Conservation (phyloP, 2,888 invertebrate genomes). For the Gasteruption jaculator region DNA sequence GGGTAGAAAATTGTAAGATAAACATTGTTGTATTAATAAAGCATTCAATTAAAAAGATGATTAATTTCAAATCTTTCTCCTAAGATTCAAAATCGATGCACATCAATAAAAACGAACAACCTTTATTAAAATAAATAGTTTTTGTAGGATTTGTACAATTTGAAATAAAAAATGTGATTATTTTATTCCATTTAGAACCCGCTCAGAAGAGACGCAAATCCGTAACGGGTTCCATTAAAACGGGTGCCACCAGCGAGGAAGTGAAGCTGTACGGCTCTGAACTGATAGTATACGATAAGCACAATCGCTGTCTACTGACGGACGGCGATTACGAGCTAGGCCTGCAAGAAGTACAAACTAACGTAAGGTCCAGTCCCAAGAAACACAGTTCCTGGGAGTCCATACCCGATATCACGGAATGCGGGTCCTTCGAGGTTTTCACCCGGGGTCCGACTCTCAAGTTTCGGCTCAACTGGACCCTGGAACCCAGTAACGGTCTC, state of each 20-base stretch:
- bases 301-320: slow-evolving; percentile 78
- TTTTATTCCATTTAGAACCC: slow-evolving; percentile 56
- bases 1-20: slow-evolving; percentile 1
- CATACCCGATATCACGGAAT: slow-evolving; percentile 57
- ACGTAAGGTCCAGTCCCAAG: slow-evolving; percentile 57
- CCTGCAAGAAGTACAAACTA: slow-evolving; percentile 66
- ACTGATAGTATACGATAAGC: slow-evolving; percentile 84
- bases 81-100: too few relatives aligned
- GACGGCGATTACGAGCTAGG: slow-evolving; percentile 90
- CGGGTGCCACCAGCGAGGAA: slow-evolving; percentile 52
- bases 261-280: slow-evolving; percentile 70
- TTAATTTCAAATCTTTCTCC: too few relatives aligned
- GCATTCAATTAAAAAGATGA: neutral
- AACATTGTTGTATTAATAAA: neutral
- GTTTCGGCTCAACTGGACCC: slow-evolving; percentile 80
- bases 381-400: slow-evolving; percentile 72
- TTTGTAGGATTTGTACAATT: neutral
- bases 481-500: slow-evolving; percentile 63
- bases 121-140: neutral
- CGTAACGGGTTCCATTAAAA: slow-evolving; percentile 47
- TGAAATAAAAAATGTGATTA: slow-evolving; percentile 3
- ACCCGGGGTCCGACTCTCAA: slow-evolving; percentile 78
- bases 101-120: too few relatives aligned
- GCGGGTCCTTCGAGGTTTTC: slow-evolving; percentile 70
- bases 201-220: slow-evolving; percentile 68